A percentile compares a stretch with the other conserved stretches of the same genome.
These are phyloP conservation scores for Melitaea athalia DNA, from an alignment of 2,888 invertebrate genomes.

Conservation along the genomic window DNA sequence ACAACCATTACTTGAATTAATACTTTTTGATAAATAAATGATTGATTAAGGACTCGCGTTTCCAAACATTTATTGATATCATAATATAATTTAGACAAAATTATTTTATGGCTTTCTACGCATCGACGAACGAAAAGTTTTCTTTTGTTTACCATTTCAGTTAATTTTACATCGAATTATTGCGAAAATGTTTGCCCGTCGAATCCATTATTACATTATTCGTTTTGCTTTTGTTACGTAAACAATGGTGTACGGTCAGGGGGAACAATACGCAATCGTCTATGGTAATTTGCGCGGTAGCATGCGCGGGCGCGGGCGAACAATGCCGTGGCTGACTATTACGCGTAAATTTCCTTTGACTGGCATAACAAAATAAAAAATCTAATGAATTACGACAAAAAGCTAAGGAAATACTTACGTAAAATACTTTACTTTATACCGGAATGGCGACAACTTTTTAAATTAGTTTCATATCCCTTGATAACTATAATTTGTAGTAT, in stretches of 20 bases:
- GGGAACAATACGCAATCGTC: slow-evolving; percentile 36
- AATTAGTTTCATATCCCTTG: neutral
- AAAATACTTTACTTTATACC: neutral
- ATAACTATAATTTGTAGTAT: neutral
- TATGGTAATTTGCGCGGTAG: slow-evolving; percentile 26
- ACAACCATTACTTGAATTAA: too few relatives aligned
- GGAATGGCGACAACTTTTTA: neutral
- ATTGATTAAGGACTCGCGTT: too few relatives aligned
- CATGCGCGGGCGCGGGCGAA: slow-evolving; percentile 39
- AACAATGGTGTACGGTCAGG: slow-evolving; percentile 21
- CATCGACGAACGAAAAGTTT: neutral
- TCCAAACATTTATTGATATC: too few relatives aligned
- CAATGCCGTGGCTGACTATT: slow-evolving; percentile 37
- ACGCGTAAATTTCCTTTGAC: slow-evolving; percentile 37
- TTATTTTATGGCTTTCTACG: too few relatives aligned
- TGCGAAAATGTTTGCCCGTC: neutral
- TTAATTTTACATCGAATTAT: neutral
- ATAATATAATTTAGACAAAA: too few relatives aligned
- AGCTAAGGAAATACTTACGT: neutral
- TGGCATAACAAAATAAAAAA: slow-evolving; percentile 3
- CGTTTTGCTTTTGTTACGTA: slow-evolving; percentile 12
- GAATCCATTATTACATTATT: slow-evolving; percentile 7
- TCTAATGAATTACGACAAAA: neutral
- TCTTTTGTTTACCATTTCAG: neutral
- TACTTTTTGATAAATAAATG: too few relatives aligned